Conservation (phyloP, 2,888 invertebrate species). For the Gandaritis pyraliata region DNA sequence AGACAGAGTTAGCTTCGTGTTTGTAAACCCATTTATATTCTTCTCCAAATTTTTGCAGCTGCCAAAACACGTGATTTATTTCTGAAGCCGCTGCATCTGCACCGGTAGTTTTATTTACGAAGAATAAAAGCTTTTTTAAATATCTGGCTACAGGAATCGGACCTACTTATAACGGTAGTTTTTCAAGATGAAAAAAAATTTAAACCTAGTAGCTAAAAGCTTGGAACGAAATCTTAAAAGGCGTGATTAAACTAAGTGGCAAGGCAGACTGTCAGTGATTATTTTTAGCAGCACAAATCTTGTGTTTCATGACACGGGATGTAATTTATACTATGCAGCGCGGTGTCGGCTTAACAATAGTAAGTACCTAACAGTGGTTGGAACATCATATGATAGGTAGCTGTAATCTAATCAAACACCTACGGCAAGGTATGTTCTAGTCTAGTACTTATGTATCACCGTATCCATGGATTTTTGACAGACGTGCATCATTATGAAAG, state of each 20-base stretch:
- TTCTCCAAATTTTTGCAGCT: slow-evolving; percentile 1
- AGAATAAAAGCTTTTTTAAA: too few relatives aligned
- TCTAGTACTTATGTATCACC: too few relatives aligned
- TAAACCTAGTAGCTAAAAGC: too few relatives aligned
- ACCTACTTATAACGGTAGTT: too few relatives aligned
- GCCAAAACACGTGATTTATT: slow-evolving; percentile 16
- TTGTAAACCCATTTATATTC: slow-evolving; percentile 8
- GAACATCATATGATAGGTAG: neutral
- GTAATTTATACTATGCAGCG: slow-evolving; percentile 31
- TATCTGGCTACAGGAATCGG: too few relatives aligned
- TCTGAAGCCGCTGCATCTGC: neutral
- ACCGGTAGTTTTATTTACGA: neutral
- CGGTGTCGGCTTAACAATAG: slow-evolving; percentile 12
- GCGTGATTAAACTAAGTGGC: too few relatives aligned
- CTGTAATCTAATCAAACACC: too few relatives aligned
- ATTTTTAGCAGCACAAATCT: slow-evolving; percentile 33
- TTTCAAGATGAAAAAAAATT: too few relatives aligned
- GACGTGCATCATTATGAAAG: too few relatives aligned
- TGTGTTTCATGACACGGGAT: slow-evolving; percentile 35
- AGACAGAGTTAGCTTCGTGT: slow-evolving; percentile 34
- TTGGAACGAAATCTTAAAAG: too few relatives aligned
- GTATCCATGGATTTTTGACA: too few relatives aligned
- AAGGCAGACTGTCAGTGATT: slow-evolving; percentile 3
- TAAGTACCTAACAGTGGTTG: slow-evolving; percentile 1
- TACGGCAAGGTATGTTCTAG: too few relatives aligned